Conservation (phyloP, 1,140 invertebrate genomes). For the Heliothis virescens region DNA sequence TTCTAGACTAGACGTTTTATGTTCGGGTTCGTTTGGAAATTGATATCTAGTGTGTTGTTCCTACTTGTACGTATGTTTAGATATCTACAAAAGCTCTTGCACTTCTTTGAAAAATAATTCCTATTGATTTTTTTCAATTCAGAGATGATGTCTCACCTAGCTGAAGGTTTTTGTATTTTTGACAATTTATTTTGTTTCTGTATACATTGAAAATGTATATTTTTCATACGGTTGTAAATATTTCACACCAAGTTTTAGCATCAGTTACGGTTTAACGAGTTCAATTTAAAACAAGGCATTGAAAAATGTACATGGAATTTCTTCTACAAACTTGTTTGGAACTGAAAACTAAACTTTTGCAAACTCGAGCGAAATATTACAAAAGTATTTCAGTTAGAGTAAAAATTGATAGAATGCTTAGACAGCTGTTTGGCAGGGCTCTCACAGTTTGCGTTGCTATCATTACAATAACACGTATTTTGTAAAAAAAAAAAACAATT, state of each 20-base stretch:
- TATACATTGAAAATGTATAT: background rate
- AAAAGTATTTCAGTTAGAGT: slow-evolving; percentile 37
- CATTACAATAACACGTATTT: no score
- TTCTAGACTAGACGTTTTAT: slow-evolving; percentile 40
- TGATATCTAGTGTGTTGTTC: slow-evolving; percentile 22
- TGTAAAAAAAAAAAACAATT: no score
- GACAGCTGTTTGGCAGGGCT: slow-evolving; percentile 15
- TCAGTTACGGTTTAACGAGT: background rate
- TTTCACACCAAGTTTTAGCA: background rate
- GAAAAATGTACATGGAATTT: slow-evolving; percentile 15
- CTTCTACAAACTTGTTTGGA: slow-evolving; percentile 19
- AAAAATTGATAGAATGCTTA: slow-evolving; percentile 21
- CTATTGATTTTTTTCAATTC: background rate
- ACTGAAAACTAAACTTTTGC: slow-evolving; percentile 22
- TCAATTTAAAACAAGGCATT: slow-evolving; percentile 20
- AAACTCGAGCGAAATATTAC: slow-evolving; percentile 31
- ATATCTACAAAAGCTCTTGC: background rate
- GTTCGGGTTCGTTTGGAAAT: slow-evolving; percentile 26
- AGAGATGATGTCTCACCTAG: no score
- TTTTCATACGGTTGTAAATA: background rate
- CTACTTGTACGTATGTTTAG: background rate
- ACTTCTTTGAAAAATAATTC: background rate
- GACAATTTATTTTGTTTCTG: background rate
- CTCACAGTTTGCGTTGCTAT: background rate
- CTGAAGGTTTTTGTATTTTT: no score